Evolutionary conservation across 2,888 invertebrate species (phyloP).

Genomic region (Aphidoletes aphidimyza): DNA sequence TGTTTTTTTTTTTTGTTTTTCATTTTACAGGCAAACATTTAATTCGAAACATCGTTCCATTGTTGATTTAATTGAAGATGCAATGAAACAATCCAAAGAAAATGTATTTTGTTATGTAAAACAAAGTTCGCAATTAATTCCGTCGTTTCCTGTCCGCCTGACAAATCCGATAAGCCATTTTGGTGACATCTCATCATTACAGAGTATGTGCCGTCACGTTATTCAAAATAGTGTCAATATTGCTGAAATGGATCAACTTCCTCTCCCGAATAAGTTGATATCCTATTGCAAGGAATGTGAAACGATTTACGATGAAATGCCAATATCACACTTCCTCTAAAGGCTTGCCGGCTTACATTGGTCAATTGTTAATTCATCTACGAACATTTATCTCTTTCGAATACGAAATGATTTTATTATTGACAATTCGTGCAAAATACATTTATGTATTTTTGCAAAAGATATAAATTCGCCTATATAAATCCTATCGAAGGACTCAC

Average conservation of each 20-base stretch:
- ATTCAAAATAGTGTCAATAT: conserved; percentile 75
- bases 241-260: conserved; percentile 77
- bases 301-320: conserved; percentile 12
- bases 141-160: conserved; percentile 78
- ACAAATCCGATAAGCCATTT: conserved; percentile 81
- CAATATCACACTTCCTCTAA: no score
- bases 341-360: no score
- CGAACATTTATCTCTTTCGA: no score
- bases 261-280: conserved; percentile 69
- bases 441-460: no score
- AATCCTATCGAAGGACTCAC: no score
- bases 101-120: conserved; percentile 79
- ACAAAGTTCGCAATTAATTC: conserved; percentile 73
- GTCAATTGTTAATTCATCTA: no score
- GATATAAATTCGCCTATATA: no score
- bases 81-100: conserved; percentile 76
- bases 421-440: no score
- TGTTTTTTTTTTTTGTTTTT: not conserved
- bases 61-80: conserved; percentile 78
- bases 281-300: conserved; percentile 26
- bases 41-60: conserved; percentile 69
- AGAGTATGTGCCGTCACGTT: conserved; percentile 79
- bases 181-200: conserved; percentile 75
- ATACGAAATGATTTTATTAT: no score
- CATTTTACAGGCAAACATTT: conserved; percentile 62